Evolutionary conservation across 2,113 vertebrate species (phyloP), one percentile per base, ranked within the genome.

Genomic region (Cynocephalus volans): DNA sequence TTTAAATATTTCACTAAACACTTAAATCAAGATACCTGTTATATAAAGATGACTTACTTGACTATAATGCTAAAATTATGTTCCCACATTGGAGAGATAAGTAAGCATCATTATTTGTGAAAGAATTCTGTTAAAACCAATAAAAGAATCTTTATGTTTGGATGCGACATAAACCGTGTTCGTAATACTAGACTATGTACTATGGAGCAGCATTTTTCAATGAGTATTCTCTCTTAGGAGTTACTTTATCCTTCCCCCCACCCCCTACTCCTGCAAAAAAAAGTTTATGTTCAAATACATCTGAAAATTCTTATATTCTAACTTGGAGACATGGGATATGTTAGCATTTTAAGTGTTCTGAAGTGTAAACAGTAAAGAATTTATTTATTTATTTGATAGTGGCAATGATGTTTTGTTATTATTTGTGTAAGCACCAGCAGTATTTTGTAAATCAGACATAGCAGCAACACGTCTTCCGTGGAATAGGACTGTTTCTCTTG

Each of bases 41-140:
- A 56, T 41, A 62, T n/a, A 64, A 86, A 79, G 26, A 64, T 45
- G 52, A 88, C 15, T 65, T 84, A 36, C 10, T 75, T 67, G 60
- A 65, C 54, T 65, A 31, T 77, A 86, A 84, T 88, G 60, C 28
- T 91, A 80, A 83, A 85, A 64, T 84, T 94, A 80, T 52, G 96
- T 84, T 50, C 8, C 26, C 26, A 69, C 8, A 93, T 62, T 83
- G 65, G 45, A 85, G 76, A 97, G 88, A 75, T 36, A 80, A 73
- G 28, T 31, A 83, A 90, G 52, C 12, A 80, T 73, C 28, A 67
- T 26, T 1, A 1, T 5, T 79, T 13, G 62, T 83, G n/a, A 73
- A 95, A 87, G 4, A 79, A 76, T n/a, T 91, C 26, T 85, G 79
- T 58, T 58, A 52, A 70, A 90, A 90, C 12, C 15, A 79, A 52